These are phyloP conservation scores for Stenichneumon culpator DNA, from an alignment of 2,888 invertebrate species.

Conservation along the genomic window DNA sequence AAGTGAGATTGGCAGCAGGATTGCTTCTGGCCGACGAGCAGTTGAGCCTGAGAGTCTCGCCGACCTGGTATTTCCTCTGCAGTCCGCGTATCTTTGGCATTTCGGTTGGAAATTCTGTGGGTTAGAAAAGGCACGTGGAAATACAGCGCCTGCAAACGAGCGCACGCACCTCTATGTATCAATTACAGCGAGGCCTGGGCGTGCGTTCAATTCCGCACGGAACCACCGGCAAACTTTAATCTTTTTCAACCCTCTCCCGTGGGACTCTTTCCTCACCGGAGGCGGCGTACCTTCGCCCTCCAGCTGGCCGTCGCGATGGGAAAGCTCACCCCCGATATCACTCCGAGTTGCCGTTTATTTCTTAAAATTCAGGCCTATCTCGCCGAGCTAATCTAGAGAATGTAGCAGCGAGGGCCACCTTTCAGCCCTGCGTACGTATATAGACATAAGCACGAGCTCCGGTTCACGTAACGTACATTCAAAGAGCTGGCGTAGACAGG, in stretches of 20 bases:
- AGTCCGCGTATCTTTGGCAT: slow-evolving; percentile 82
- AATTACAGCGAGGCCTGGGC: slow-evolving; percentile 58
- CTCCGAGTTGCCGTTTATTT: slow-evolving; percentile 47
- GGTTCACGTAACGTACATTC: neutral
- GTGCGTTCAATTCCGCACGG: slow-evolving; percentile 49
- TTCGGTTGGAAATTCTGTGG: slow-evolving; percentile 80
- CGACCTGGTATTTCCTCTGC: slow-evolving; percentile 81
- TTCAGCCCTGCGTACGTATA: neutral
- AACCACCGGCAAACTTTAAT: slow-evolving; percentile 41
- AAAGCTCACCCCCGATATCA: slow-evolving; percentile 31
- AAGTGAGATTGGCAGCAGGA: slow-evolving; percentile 83
- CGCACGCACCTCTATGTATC: slow-evolving; percentile 60
- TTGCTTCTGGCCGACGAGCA: slow-evolving; percentile 82
- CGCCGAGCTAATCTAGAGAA: slow-evolving; percentile 54
- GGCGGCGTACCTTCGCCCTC: slow-evolving; percentile 8
- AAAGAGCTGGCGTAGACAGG: neutral
- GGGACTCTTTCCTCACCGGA: slow-evolving; percentile 50
- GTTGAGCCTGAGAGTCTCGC: slow-evolving; percentile 80
- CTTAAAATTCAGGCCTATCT: slow-evolving; percentile 64
- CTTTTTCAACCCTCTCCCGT: slow-evolving; percentile 56
- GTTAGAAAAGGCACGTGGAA: neutral
- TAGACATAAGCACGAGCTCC: neutral
- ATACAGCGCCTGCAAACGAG: slow-evolving; percentile 25
- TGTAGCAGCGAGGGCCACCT: slow-evolving; percentile 14
- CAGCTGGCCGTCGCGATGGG: neutral